Percentiles rank a stretch among this genome's conserved stretches.
phyloP scores from a whole-genome alignment of 1,140 invertebrate species.

The Lysiphlebus fabarum region DNA sequence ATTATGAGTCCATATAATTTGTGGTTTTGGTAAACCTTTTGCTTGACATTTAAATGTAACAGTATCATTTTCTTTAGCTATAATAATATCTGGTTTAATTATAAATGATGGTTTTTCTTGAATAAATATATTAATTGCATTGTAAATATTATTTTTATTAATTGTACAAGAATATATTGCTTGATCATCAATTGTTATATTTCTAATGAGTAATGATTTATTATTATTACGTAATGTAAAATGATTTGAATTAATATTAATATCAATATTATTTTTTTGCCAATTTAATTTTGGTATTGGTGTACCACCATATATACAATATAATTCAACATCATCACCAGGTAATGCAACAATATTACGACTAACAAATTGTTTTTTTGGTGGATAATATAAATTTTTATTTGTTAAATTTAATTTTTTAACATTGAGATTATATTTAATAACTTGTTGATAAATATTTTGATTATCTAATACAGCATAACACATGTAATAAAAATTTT shows the following conservation, averaged over 20 bases:
- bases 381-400: slow-evolving; percentile 72
- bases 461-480: slow-evolving; percentile 82
- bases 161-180: slow-evolving; percentile 88
- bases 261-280: slow-evolving; percentile 71
- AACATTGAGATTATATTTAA: slow-evolving; percentile 76
- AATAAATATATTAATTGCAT: slow-evolving; percentile 79
- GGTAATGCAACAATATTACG: slow-evolving; percentile 80
- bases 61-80: slow-evolving; percentile 87
- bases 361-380: slow-evolving; percentile 77
- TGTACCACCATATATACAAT: slow-evolving; percentile 89
- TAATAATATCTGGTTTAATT: slow-evolving; percentile 82
- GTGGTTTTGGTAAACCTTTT: slow-evolving; percentile 81
- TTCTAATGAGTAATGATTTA: slow-evolving; percentile 84
- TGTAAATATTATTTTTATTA: slow-evolving; percentile 71
- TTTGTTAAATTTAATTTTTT: slow-evolving; percentile 71
- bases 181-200: slow-evolving; percentile 81
- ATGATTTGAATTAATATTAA: slow-evolving; percentile 66
- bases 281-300: slow-evolving; percentile 80
- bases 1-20: slow-evolving; percentile 96
- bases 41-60: slow-evolving; percentile 86
- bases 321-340: slow-evolving; percentile 77
- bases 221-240: slow-evolving; percentile 85
- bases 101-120: slow-evolving; percentile 88
- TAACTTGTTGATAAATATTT: slow-evolving; percentile 89
- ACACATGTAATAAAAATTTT: slow-evolving; percentile 83